Conservation (phyloP, 2,888 invertebrate species). For the Dexiosoma caninum region DNA sequence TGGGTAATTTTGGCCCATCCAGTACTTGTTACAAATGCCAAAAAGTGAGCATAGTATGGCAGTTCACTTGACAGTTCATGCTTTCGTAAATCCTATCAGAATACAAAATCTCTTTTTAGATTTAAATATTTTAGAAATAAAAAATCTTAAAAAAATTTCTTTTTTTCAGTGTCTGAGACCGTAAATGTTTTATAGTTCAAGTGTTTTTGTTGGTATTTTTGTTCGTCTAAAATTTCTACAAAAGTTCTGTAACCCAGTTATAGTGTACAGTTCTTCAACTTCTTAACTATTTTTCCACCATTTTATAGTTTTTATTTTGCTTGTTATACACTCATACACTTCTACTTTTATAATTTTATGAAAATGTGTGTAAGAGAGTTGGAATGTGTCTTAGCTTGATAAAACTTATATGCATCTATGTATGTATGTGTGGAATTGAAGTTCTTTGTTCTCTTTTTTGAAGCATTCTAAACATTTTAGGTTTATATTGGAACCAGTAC, state of each 20-base stretch:
- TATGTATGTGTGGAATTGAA: slow-evolving; percentile 16
- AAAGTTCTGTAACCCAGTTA: slow-evolving; percentile 55
- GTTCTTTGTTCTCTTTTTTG: background rate
- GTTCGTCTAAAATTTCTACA: background rate
- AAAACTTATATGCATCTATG: background rate
- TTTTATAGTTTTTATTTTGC: background rate
- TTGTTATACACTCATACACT: background rate
- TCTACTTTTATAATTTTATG: background rate
- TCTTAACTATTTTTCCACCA: background rate
- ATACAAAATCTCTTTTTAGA: too few species aligned
- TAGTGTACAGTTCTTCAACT: slow-evolving; percentile 16
- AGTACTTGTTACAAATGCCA: too few species aligned
- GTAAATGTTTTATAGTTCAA: slow-evolving; percentile 17
- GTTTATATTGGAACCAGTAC: slow-evolving; percentile 13
- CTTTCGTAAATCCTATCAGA: too few species aligned
- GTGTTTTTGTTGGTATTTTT: too few species aligned
- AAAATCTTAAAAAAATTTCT: background rate
- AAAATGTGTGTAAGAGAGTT: background rate
- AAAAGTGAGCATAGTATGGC: too few species aligned
- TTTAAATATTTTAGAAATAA: too few species aligned
- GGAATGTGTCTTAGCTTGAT: slow-evolving; percentile 25
- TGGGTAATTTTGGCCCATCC: too few species aligned
- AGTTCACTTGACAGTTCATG: too few species aligned
- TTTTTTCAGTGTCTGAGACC: background rate
- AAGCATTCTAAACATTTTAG: slow-evolving; percentile 16